phyloP scores from a whole-genome alignment of 2,113 vertebrate genomes.

The Pungitius pungitius region DNA sequence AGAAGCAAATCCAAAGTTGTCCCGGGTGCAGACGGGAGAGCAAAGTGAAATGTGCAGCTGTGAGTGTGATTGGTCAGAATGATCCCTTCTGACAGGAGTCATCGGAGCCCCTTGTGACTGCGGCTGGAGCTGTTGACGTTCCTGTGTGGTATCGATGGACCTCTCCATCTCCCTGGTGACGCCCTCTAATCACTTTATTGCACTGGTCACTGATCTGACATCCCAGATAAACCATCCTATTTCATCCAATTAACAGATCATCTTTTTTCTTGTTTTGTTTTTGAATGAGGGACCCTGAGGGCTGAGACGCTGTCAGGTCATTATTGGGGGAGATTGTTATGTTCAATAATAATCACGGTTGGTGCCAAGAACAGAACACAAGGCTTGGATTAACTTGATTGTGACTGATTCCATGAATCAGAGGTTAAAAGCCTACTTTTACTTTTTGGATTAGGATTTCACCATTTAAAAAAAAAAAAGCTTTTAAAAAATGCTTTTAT shows the following conservation, averaged over 20 bases:
- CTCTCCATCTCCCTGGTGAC: background rate
- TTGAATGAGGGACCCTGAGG: background rate
- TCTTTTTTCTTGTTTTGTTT: background rate
- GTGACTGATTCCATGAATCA: too few relatives aligned
- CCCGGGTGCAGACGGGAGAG: background rate
- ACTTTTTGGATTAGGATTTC: background rate
- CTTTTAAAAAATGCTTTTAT: background rate
- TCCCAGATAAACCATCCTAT: background rate
- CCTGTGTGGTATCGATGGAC: background rate
- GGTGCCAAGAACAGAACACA: background rate
- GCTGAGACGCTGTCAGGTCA: background rate
- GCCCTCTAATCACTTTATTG: conserved; percentile 13
- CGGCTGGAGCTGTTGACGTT: background rate
- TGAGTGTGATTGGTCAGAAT: background rate
- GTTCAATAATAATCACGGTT: background rate
- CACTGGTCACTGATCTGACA: background rate
- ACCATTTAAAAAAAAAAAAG: background rate
- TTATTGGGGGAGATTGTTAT: background rate
- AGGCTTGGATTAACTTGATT: too few relatives aligned
- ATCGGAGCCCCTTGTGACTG: conserved; percentile 10
- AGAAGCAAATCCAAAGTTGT: background rate
- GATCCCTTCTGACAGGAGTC: conserved; percentile 14
- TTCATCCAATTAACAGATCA: background rate
- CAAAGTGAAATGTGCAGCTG: background rate
- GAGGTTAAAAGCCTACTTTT: too few relatives aligned